Base-by-base conservation (phyloP, 2,113 vertebrate genomes). In the Merops nubicus region DNA sequence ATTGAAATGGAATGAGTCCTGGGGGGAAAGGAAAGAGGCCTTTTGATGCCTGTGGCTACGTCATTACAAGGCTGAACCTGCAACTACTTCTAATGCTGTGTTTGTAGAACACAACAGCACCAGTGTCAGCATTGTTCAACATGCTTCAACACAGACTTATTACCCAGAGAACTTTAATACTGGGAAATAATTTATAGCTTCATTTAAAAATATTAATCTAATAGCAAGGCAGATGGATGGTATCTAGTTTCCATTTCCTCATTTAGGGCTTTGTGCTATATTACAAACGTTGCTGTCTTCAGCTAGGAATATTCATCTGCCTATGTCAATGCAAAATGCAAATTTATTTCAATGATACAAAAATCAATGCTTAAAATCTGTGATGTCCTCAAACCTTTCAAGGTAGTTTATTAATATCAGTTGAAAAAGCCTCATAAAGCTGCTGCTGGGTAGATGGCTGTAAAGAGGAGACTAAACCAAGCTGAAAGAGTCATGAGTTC, bases 301-400 rank as follows among this genome's bases (percentile, higher is more conserved):
- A 42, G 47, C 59, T 16, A 29, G 40, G 60, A 86, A 74, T 87
- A 79, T 67, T 51, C 56, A 59, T 50, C 47, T 77, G 10, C 43
- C 34, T 56, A 92, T 56, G 88, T 81, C 85, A 93, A 63, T n/a
- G n/a, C 47, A 96, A 93, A 95, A 93, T 26, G 31, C 40, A 96
- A 90, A 74, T 91, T 50, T 57, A 40, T 36, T 77, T 89, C 68
- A 36, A 33, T 18, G 25, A 51, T 72, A 70, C 56, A 91, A 84
- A 53, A 92, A 93, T 84, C 68, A 67, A 83, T 90, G 65, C 79
- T 62, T 57, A 87, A 90, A 89, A 89, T 53, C 91, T 72, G 68
- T 64, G 25, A 77, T 70, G 69, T 38, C 38, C 57, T 34, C 85
- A 89, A 75, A 57, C 18, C 56, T 88, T 88, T 81, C 85, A 94